phyloP scores from a whole-genome alignment of 1,140 invertebrate genomes.

The Globodera ellingtonae region DNA sequence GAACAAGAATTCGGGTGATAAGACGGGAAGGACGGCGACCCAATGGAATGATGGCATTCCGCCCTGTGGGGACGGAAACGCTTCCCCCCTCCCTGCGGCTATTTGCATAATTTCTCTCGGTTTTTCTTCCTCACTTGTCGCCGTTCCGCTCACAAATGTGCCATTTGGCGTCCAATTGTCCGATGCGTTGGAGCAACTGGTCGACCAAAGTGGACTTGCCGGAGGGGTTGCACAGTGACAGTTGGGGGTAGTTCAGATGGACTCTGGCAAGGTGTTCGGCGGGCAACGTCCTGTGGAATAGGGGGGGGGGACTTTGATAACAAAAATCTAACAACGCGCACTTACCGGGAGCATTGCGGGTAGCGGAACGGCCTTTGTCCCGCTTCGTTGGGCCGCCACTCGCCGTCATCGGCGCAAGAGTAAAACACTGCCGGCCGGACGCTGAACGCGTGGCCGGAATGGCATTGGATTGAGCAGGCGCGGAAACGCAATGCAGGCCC shows the following conservation, averaged over 20 bases:
- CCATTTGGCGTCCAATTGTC: constrained; percentile 56
- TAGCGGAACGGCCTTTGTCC: constrained; percentile 67
- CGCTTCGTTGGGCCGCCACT: constrained; percentile 82
- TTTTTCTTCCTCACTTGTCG: neutral
- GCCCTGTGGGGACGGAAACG: neutral
- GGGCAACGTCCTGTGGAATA: constrained; percentile 35
- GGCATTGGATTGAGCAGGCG: constrained; percentile 82
- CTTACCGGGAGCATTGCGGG: constrained; percentile 61
- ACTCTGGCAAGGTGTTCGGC: constrained; percentile 52
- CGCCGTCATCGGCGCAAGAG: constrained; percentile 91
- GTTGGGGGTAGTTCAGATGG: constrained; percentile 53
- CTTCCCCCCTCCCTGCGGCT: neutral
- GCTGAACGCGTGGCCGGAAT: constrained; percentile 82
- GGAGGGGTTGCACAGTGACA: constrained; percentile 56
- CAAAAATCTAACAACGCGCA: neutral
- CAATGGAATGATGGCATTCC: neutral
- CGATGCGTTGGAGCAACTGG: constrained; percentile 47
- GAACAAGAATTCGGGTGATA: neutral
- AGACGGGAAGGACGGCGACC: neutral
- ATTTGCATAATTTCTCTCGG: constrained; percentile 4
- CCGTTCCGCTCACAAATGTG: constrained; percentile 46
- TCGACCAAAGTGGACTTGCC: constrained; percentile 56
- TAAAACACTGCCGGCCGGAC: constrained; percentile 89
- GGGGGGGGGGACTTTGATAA: neutral
- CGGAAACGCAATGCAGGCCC: constrained; percentile 87